Conservation (phyloP, 2,888 invertebrate genomes). For the Onthophagus sagittarius region DNA sequence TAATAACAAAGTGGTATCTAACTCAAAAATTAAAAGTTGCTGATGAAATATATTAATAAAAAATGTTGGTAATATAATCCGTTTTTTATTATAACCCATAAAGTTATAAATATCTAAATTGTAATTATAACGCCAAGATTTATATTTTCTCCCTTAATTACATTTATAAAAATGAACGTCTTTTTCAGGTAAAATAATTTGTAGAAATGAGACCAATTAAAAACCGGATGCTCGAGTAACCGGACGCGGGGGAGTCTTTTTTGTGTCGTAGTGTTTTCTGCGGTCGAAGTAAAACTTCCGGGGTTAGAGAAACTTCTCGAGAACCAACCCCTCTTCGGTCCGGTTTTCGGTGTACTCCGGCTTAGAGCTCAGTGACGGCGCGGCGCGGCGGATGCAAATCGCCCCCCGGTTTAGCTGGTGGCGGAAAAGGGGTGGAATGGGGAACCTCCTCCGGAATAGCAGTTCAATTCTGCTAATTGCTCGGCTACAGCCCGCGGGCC, state of each 20-base stretch:
- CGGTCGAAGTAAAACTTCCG: background rate
- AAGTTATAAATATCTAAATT: too few relatives aligned
- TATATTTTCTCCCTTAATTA: too few relatives aligned
- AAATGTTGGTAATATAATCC: too few relatives aligned
- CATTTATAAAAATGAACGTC: too few relatives aligned
- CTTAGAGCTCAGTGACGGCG: background rate
- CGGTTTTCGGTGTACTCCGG: too few relatives aligned
- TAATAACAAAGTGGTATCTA: too few relatives aligned
- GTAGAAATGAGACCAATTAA: background rate
- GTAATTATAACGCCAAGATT: too few relatives aligned
- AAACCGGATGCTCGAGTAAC: background rate
- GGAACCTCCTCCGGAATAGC: constrained; percentile 9
- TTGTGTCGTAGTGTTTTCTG: background rate
- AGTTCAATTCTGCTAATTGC: constrained; percentile 35
- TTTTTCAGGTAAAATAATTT: background rate
- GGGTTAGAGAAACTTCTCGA: background rate
- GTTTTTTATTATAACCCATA: too few relatives aligned
- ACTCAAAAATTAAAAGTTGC: too few relatives aligned
- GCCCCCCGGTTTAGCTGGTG: background rate
- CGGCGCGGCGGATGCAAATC: background rate
- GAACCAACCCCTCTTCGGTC: background rate
- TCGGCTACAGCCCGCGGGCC: constrained; percentile 29
- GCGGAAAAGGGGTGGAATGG: background rate
- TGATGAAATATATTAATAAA: too few relatives aligned
- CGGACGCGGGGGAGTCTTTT: background rate